Percentiles rank a stretch among this genome's conserved stretches.
Evolutionary conservation across 2,797 vertebrate genomes (phyloP).

Genomic region (Borostomias antarcticus): DNA sequence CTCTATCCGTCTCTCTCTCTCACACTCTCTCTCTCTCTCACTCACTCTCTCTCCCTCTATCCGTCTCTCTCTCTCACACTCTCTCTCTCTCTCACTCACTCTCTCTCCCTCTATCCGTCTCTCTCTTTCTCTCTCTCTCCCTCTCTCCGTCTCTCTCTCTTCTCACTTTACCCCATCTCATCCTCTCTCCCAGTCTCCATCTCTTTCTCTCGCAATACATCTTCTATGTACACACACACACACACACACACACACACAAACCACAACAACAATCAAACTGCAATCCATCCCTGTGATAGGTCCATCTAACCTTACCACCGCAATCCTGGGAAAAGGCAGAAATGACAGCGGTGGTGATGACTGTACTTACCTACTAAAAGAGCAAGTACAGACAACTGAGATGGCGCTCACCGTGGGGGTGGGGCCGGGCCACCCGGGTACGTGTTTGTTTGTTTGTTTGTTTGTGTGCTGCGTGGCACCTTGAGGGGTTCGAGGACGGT

Average conservation of each 20-base stretch:
- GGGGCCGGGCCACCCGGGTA: too few relatives aligned
- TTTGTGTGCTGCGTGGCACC: background rate
- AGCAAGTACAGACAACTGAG: too few relatives aligned
- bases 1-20: constrained; percentile 16
- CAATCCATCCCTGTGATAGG: background rate
- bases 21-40: constrained; percentile 22
- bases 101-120: too few relatives aligned
- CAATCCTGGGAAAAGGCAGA: background rate
- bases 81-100: too few relatives aligned
- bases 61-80: too few relatives aligned
- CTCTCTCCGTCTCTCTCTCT: constrained; percentile 15
- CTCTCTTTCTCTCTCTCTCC: too few relatives aligned
- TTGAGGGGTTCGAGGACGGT: background rate
- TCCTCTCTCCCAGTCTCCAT: too few relatives aligned
- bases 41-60: constrained; percentile 10
- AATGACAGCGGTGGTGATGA: background rate
- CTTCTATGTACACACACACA: constrained; percentile 21
- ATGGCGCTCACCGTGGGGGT: too few relatives aligned
- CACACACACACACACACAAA: constrained; percentile 28
- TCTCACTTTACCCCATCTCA: too few relatives aligned
- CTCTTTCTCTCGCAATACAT: too few relatives aligned
- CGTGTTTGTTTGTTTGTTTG: background rate
- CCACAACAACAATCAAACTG: constrained; percentile 3
- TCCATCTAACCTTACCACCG: background rate
- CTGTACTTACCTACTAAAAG: background rate